A percentile compares a stretch with the other conserved stretches of the same genome.
Evolutionary conservation across 2,888 invertebrate genomes (phyloP).

Genomic region (Seladonia tumulorum): DNA sequence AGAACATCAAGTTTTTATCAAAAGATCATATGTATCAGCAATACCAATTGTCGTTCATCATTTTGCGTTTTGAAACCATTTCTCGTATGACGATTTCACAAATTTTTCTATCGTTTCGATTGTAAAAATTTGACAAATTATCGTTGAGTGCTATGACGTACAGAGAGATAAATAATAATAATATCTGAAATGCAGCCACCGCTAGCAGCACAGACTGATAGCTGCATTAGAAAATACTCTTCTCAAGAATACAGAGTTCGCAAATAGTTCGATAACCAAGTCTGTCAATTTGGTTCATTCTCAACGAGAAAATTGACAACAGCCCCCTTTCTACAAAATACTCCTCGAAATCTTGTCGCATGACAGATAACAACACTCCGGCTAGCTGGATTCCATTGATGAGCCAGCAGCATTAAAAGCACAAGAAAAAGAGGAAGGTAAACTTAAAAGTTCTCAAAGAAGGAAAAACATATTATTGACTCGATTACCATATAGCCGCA

Average conservation of each 20-base stretch:
- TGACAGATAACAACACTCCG: slow-evolving; percentile 79
- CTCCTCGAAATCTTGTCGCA: slow-evolving; percentile 79
- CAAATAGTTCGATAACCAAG: slow-evolving; percentile 78
- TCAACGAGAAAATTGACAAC: slow-evolving; percentile 78
- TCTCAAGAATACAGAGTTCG: slow-evolving; percentile 78
- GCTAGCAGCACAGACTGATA: slow-evolving; percentile 78
- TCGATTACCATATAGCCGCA: slow-evolving; percentile 66
- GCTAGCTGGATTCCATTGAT: slow-evolving; percentile 80
- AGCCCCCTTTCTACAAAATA: slow-evolving; percentile 78
- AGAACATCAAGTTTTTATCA: slow-evolving; percentile 25
- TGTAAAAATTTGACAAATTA: slow-evolving; percentile 62
- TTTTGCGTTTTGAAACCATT: slow-evolving; percentile 31
- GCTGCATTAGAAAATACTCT: slow-evolving; percentile 80
- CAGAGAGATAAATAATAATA: slow-evolving; percentile 64
- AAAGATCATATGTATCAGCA: slow-evolving; percentile 44
- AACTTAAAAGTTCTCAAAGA: slow-evolving; percentile 66
- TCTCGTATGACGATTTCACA: slow-evolving; percentile 61
- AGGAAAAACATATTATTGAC: slow-evolving; percentile 57
- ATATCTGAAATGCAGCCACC: slow-evolving; percentile 77
- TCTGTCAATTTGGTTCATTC: slow-evolving; percentile 76
- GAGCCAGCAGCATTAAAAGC: slow-evolving; percentile 81
- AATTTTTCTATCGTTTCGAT: slow-evolving; percentile 38
- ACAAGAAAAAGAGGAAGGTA: slow-evolving; percentile 83
- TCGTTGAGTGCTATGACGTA: slow-evolving; percentile 43
- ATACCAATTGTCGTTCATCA: slow-evolving; percentile 56